phyloP scores from a whole-genome alignment of 2,113 vertebrate genomes.

The Ochotona curzoniae region DNA sequence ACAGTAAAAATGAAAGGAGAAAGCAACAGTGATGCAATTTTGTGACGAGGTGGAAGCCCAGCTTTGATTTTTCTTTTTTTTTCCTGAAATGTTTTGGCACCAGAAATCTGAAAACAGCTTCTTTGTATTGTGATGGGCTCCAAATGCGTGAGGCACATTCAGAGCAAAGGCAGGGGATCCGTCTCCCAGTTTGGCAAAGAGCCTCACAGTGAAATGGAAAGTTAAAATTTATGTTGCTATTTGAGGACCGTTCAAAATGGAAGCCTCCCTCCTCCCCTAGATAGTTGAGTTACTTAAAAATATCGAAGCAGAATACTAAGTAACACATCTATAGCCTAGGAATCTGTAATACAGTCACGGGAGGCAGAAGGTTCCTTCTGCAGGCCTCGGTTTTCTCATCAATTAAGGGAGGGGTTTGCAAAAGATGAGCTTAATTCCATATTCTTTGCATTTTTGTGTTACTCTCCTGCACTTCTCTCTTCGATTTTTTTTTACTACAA shows the following conservation, averaged over 20 bases:
- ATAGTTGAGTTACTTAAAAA: slow-evolving; percentile 48
- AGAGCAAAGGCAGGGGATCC: slow-evolving; percentile 20
- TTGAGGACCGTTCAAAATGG: slow-evolving; percentile 54
- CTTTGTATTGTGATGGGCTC: slow-evolving; percentile 48
- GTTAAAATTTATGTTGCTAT: slow-evolving; percentile 62
- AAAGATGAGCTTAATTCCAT: neutral
- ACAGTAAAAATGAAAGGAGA: slow-evolving; percentile 25
- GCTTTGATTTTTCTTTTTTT: slow-evolving; percentile 6
- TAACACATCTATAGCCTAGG: neutral
- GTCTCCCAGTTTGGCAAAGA: slow-evolving; percentile 45
- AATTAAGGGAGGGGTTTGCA: neutral
- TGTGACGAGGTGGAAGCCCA: slow-evolving; percentile 40
- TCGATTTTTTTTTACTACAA: neutral
- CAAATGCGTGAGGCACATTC: slow-evolving; percentile 49
- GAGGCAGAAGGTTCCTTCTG: neutral
- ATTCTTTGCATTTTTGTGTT: neutral
- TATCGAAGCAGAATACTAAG: slow-evolving; percentile 7
- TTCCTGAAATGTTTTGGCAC: slow-evolving; percentile 51
- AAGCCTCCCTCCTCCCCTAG: neutral
- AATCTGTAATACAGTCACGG: neutral
- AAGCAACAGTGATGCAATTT: neutral
- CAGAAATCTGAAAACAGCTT: slow-evolving; percentile 51
- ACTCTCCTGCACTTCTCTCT: neutral
- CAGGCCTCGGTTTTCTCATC: neutral
- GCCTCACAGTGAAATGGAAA: slow-evolving; percentile 33